phyloP scores from a whole-genome alignment of 37 sponge, comb jelly and placozoan genomes.

The Ianthella basta region DNA sequence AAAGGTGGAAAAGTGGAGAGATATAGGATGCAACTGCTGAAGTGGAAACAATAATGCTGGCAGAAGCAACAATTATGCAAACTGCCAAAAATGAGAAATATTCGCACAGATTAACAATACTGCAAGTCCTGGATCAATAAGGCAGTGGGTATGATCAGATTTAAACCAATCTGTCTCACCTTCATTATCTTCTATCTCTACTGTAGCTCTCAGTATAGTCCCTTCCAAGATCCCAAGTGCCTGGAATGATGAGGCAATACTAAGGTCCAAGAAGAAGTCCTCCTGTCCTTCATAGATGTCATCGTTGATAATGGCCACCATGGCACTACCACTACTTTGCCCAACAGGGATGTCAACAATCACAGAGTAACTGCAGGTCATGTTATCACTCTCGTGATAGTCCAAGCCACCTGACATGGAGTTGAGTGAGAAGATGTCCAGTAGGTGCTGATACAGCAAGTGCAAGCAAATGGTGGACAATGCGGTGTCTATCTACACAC shows the following conservation, averaged over 20 bases:
- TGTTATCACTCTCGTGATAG: too few relatives aligned
- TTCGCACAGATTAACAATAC: too few relatives aligned
- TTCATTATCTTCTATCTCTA: constrained; percentile 21
- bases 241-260: not conserved
- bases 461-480: too few relatives aligned
- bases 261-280: not conserved
- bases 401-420: too few relatives aligned
- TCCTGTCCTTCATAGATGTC: constrained; percentile 20
- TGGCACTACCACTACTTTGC: too few relatives aligned
- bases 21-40: not conserved
- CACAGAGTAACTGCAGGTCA: too few relatives aligned
- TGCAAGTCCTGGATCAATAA: not conserved
- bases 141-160: not conserved
- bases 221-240: not conserved
- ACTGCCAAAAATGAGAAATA: too few relatives aligned
- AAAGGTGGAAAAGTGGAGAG: not conserved
- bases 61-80: too few relatives aligned
- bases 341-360: constrained; percentile 1
- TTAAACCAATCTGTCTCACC: not conserved
- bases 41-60: too few relatives aligned
- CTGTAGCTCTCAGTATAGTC: not conserved
- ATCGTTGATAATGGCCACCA: not conserved
- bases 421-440: too few relatives aligned
- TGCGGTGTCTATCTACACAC: too few relatives aligned
- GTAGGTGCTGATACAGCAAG: too few relatives aligned